phyloP scores from a whole-genome alignment of 1,140 invertebrate species.

The Laupala kohalensis region DNA sequence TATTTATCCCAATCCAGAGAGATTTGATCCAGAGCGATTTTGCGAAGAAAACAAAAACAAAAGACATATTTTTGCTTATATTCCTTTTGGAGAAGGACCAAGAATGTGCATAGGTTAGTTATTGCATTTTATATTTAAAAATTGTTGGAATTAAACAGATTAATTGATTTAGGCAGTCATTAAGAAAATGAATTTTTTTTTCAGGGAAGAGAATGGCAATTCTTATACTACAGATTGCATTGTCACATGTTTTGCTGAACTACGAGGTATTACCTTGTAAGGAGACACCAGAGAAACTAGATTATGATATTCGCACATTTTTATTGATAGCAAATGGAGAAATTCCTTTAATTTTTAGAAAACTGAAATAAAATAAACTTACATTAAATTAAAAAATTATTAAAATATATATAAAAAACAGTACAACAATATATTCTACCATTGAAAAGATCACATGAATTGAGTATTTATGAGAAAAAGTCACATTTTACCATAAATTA shows the following conservation, averaged over 20 bases:
- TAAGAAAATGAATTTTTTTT: not conserved
- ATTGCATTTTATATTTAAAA: too few species aligned
- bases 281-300: not conserved
- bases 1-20: not conserved
- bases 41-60: not conserved
- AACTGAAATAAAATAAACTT: not conserved
- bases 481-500: too few species aligned
- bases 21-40: constrained; percentile 3
- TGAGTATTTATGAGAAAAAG: too few species aligned
- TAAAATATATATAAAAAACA: not conserved
- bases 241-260: not conserved
- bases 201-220: not conserved
- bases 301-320: not conserved
- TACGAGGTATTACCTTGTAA: not conserved
- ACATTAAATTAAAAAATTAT: not conserved
- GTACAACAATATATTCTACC: too few species aligned
- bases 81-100: constrained; percentile 5
- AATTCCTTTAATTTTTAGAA: not conserved
- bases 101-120: not conserved
- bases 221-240: not conserved
- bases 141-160: not conserved
- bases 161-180: not conserved
- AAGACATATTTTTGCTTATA: not conserved
- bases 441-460: too few species aligned
- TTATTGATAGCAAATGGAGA: not conserved